Percentiles rank a stretch among this genome's conserved stretches.
Conservation (phyloP, 1,140 invertebrate species). For the Zaprionus africanus region DNA sequence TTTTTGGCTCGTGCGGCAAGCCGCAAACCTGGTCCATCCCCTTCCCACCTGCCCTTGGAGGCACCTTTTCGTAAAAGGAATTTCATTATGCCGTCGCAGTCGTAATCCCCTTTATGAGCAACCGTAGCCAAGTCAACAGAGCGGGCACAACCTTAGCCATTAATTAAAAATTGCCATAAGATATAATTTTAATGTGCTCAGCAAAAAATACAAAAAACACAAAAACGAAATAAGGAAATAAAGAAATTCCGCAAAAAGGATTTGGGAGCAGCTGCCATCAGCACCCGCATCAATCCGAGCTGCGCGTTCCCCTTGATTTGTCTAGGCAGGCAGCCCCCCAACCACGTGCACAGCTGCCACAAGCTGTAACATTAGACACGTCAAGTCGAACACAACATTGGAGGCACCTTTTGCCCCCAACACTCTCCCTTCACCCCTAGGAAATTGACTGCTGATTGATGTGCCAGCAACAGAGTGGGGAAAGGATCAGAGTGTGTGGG, state of each 20-base stretch:
- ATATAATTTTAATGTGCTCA: conserved; percentile 66
- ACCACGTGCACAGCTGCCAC: conserved; percentile 31
- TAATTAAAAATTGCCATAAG: conserved; percentile 71
- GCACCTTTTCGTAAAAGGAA: conserved; percentile 20
- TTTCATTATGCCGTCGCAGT: conserved; percentile 35
- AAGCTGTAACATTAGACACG: conserved; percentile 33
- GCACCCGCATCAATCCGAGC: not conserved
- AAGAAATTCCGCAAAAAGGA: not conserved
- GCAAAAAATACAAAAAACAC: not conserved
- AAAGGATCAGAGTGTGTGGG: not conserved
- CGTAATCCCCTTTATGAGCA: conserved; percentile 48
- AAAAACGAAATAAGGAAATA: not conserved
- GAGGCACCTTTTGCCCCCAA: not conserved
- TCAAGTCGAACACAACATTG: conserved; percentile 42
- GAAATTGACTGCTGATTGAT: conserved; percentile 71
- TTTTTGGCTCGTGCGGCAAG: not conserved
- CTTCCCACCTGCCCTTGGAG: not conserved
- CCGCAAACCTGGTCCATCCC: not conserved
- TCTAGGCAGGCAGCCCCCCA: not conserved
- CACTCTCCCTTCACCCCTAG: conserved; percentile 7
- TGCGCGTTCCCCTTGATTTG: not conserved
- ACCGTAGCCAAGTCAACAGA: conserved; percentile 61
- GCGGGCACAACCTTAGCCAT: conserved; percentile 31
- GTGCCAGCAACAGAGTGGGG: conserved; percentile 31
- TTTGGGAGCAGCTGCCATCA: not conserved